Evolutionary conservation across 1,140 invertebrate species (phyloP), one percentile per base, ranked within the genome.

Genomic region (Drosophila seguyi): DNA sequence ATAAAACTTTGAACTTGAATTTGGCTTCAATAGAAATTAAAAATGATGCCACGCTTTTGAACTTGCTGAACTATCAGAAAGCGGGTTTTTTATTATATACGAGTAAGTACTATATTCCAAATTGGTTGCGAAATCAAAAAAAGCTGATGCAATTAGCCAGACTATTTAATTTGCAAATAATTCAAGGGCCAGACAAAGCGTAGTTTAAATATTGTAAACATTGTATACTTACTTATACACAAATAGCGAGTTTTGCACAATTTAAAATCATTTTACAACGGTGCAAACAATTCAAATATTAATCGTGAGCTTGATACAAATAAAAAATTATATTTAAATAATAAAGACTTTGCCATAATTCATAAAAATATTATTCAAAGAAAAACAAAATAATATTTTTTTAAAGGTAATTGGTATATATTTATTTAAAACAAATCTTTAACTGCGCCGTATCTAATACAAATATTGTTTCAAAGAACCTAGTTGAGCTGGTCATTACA

Each of bases 1-100:
- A 68, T 6, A 38, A 55, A 66, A 75, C 72, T 75, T 75, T 75
- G 73, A 75, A 76, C 73, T 76, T 76, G 74, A 76, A 76, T 55
- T 48, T 55, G 27, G 25, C n/a, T 50, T 41, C 8, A 25, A 6
- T 25, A 41, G 31, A 45, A 52, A 25, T 60, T 73, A 2, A 11
- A 72, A 72, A 36, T 45, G 5, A 47, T 75, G 74, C 61, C 74
- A 76, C 74, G 55, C 73, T 58, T 76, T 67, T 76, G 73, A 76
- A 76, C 73, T 67, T 25, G 20, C 29, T 67, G 36, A 59, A 47
- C 55, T 53, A 27, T 18, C n/a, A 52, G 11, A 31, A 7, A 31
- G 18, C 13, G 29, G 18, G 27, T 41, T 36, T 22, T 14, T n/a
- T 22, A 6, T 18, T 34, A n/a, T 38, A 31, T 39, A 27, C 20